Evolutionary conservation across 2,888 invertebrate species (phyloP), one percentile per base, ranked within the genome.

Genomic region (Heliconius cydno): DNA sequence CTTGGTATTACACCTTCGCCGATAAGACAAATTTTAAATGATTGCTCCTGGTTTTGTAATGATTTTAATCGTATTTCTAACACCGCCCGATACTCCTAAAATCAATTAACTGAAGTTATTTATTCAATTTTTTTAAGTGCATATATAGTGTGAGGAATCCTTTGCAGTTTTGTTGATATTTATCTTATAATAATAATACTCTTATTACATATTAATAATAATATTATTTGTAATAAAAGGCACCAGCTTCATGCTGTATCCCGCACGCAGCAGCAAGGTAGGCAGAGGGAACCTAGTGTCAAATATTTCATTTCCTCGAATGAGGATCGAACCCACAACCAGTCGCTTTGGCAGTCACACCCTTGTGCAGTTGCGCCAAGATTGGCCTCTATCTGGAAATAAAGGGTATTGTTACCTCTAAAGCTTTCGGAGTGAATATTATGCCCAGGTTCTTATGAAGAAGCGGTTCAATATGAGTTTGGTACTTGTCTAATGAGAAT

Each of bases 1-100:
- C 95, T 90, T 0, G 95, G 95, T 85, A 95, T 94, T 4, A 91
- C 91, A 38, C 95, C 95, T 88, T 93, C 92, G 5, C 95, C 95
- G 67, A 94, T 91, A 38, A 95, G 84, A 83, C 94, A 94, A 83
- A 95, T 90, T 85, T 91, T 93, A 82, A 91, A 95, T 7, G 91
- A 90, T 81, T 92, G 89, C 82, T 92, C 89, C 83, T 92, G 88
- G 83, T 91, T 92, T 78, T 93, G 90, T 22, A 93, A 86, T 76
- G 92, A 86, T 84, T 94, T 95, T 46, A 94, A 84, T 84, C 88
- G 92, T 63, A 95, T 90, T 89, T 94, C 93, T 63, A 95, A 85
- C 46, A 95, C 92, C 10, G 94, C 93, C 82, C 92, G 89, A 81
- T 95, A 95, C 85, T 94, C 93, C 95, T 95, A 84, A 78, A 88